Evolutionary conservation across 2,888 invertebrate species (phyloP), one percentile per base, ranked within the genome.

Genomic region (Molanna angustata): DNA sequence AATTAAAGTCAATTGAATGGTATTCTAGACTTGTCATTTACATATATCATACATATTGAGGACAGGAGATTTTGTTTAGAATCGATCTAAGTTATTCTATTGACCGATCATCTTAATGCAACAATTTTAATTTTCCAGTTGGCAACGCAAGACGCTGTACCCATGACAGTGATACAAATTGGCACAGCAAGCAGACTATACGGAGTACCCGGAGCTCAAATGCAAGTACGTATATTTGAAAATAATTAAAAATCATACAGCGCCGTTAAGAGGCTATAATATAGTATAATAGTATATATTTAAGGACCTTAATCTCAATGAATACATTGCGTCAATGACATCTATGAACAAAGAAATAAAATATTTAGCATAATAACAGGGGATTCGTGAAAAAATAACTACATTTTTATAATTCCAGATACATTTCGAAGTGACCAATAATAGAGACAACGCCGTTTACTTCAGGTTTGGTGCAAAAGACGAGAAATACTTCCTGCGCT

Each of bases 341-440:
- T 9, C 14, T 11, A 4, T 4, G 7, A 22, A 43, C 27, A 2
- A n/a, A 33, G 11, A 16, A 31, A 35, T 45, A 33, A 45, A 45
- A 11, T 16, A 21, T 45, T 11, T 1, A 33, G 7, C 18, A 22
- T 21, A 33, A 13, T 11, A 27, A 27, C 27, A 27, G 6, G 11
- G 11, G 11, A 7, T 7, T 27, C 6, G 27, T 7, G 11, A 27
- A 3, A 13, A 2, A 42, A 21, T 7, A 43, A 43, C 7, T 18
- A 39, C 13, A n/a, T 11, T 37, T 22, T 16, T 18, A 2, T 31
- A 0, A 20, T 58, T 58, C 3, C 65, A 75, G 70, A 63, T 90
- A n/a, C 76, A 82, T 55, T 89, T 86, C 63, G 85, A 88, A 68
- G 82, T 90, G 0, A 85, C 83, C 0, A 90, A 90, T 68, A 82